Conservation (phyloP, 2,797 vertebrate species). For the Momotus momota region DNA sequence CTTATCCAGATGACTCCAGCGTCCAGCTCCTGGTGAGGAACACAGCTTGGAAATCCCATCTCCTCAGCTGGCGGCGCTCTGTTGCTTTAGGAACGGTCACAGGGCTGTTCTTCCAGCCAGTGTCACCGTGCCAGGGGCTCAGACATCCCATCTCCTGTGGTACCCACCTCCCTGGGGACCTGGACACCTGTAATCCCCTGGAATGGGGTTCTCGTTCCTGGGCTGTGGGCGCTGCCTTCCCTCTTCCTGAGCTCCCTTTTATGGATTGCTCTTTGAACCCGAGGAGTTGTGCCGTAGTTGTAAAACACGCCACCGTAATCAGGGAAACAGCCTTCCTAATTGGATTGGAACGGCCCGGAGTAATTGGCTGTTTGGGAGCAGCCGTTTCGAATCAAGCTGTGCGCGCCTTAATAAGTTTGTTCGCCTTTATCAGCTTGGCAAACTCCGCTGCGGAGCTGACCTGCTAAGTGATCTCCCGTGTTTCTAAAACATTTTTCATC, state of each 20-base stretch:
- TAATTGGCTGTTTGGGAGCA: constrained; percentile 56
- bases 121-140: rapidly evolving
- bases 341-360: not conserved
- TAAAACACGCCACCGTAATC: not conserved
- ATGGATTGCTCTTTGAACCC: constrained; percentile 43
- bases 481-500: constrained; percentile 29
- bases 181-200: not conserved
- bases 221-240: not conserved
- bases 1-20: rapidly evolving
- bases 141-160: not conserved
- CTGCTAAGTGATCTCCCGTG: constrained; percentile 14
- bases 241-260: not conserved
- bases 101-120: not conserved
- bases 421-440: constrained; percentile 55
- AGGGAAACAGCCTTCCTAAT: constrained; percentile 49
- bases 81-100: not conserved
- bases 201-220: not conserved
- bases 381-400: constrained; percentile 46
- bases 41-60: not conserved
- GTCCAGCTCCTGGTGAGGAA: not conserved
- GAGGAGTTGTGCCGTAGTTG: constrained; percentile 20
- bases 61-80: not conserved
- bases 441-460: not conserved
- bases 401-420: not conserved
- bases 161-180: not conserved